Evolutionary conservation across 2,113 vertebrate species (phyloP).

Genomic region (Choloepus hoffmanni): DNA sequence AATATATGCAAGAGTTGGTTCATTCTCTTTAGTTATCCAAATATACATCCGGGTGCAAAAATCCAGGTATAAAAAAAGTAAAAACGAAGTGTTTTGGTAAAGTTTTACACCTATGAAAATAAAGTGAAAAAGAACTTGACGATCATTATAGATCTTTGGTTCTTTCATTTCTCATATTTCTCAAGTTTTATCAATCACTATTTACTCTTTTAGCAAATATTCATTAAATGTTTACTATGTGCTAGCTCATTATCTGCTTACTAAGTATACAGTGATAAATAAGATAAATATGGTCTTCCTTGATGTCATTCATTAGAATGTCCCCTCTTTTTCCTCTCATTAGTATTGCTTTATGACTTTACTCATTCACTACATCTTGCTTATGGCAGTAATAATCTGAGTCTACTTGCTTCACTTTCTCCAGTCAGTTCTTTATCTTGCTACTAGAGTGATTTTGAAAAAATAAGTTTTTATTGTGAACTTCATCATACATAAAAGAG

Average conservation of each 20-base stretch:
- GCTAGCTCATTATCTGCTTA: neutral
- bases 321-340: neutral
- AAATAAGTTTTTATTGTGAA: neutral
- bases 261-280: neutral
- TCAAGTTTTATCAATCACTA: neutral
- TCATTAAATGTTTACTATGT: neutral
- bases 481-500: neutral
- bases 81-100: neutral
- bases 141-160: neutral
- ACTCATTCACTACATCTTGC: slow-evolving; percentile 19
- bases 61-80: slow-evolving; percentile 36
- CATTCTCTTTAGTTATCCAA: neutral
- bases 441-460: neutral
- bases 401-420: neutral
- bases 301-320: neutral
- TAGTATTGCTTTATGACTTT: neutral
- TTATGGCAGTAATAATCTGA: neutral
- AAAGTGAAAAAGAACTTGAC: neutral
- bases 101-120: slow-evolving; percentile 19
- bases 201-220: slow-evolving; percentile 24
- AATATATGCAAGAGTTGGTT: slow-evolving; percentile 10
- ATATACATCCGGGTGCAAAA: no score
- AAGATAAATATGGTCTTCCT: neutral
- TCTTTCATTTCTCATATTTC: neutral
- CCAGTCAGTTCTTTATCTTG: neutral